Conservation (phyloP, 1,140 invertebrate genomes). For the Pristionchus pacificus region DNA sequence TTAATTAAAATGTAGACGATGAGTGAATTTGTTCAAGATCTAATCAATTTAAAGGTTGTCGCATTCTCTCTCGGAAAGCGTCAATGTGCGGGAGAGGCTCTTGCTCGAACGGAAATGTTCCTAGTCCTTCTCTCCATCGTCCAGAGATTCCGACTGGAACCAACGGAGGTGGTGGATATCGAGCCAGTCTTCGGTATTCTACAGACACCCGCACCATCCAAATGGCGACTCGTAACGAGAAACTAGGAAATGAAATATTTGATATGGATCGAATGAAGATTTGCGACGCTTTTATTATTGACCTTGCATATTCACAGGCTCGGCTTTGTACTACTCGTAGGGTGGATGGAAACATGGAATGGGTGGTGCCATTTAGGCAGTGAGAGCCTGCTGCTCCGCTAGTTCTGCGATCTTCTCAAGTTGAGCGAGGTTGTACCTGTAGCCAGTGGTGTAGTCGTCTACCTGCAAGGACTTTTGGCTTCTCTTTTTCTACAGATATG, state of each 20-base stretch:
- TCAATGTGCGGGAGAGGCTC: not conserved
- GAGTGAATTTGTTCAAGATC: not conserved
- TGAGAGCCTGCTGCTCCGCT: not conserved
- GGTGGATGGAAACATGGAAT: no score
- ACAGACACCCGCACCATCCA: not conserved
- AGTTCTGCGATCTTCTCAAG: constrained; percentile 44
- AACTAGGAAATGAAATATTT: no score
- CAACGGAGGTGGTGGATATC: not conserved
- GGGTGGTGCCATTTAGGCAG: no score
- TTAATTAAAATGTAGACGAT: no score
- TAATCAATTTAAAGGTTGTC: not conserved
- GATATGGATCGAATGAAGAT: no score
- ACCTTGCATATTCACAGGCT: no score
- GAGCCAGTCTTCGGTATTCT: not conserved
- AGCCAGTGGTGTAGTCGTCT: constrained; percentile 52
- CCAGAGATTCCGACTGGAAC: not conserved
- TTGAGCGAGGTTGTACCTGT: constrained; percentile 37
- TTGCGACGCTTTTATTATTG: no score
- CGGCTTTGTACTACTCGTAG: no score
- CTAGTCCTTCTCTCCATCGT: not conserved
- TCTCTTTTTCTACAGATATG: not conserved
- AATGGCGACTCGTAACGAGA: no score
- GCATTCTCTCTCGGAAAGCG: not conserved
- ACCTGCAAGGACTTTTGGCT: constrained; percentile 9
- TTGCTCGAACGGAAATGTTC: not conserved